Conservation (phyloP, 2,888 invertebrate species). For the Cheilosia soror region DNA sequence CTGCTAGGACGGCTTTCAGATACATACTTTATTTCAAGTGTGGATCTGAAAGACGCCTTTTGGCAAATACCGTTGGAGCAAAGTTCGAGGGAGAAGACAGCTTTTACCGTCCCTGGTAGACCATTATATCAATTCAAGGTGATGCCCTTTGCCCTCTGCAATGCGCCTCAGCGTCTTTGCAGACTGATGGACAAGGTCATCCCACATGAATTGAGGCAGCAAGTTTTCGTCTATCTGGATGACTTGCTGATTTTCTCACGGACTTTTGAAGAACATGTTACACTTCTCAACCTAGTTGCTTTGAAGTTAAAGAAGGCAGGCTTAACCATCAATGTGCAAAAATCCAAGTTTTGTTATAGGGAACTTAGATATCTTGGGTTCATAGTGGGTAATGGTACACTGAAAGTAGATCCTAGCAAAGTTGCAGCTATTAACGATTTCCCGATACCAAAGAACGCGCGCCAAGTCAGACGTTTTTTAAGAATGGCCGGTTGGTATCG, state of each 20-base stretch:
- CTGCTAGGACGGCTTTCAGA: too few relatives aligned
- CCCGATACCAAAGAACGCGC: background rate
- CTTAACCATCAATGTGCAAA: background rate
- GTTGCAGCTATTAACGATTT: background rate
- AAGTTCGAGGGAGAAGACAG: background rate
- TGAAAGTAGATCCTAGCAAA: background rate
- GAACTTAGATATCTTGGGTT: background rate
- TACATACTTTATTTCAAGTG: background rate
- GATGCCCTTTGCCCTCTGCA: background rate
- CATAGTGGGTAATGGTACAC: background rate
- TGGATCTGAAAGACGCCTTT: too few relatives aligned
- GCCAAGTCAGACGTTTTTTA: constrained; percentile 15
- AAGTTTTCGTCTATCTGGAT: constrained; percentile 16
- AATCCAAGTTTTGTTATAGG: background rate
- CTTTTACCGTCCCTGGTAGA: background rate
- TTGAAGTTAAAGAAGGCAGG: background rate
- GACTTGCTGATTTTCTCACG: background rate
- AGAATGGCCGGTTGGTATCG: constrained; percentile 24
- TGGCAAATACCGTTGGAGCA: background rate
- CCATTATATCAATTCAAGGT: too few relatives aligned
- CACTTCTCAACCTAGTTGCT: background rate
- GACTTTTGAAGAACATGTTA: constrained; percentile 2
- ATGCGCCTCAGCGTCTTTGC: background rate
- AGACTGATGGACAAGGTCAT: background rate
- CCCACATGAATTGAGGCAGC: background rate